These are phyloP conservation scores for Masticophis lateralis DNA, from an alignment of 2,797 vertebrate species.

Conservation along the genomic window DNA sequence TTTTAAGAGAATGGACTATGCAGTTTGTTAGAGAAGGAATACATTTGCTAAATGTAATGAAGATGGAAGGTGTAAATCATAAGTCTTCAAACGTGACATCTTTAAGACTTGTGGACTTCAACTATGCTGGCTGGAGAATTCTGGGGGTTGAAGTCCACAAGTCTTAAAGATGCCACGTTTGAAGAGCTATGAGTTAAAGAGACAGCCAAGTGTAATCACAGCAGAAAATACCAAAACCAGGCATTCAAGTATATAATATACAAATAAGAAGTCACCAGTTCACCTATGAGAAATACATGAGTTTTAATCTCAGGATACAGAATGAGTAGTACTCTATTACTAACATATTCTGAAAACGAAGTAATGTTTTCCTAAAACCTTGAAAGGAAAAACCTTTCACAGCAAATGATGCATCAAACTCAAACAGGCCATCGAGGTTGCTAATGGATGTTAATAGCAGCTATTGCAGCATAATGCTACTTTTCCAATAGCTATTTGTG, in stretches of 20 bases:
- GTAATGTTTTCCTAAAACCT: conserved; percentile 70
- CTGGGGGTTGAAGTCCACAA: too few species aligned
- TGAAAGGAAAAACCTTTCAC: conserved; percentile 71
- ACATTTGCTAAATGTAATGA: background rate
- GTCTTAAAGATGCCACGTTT: too few species aligned
- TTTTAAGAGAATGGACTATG: background rate
- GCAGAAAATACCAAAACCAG: background rate
- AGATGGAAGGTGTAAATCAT: background rate
- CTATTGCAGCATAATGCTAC: conserved; percentile 80
- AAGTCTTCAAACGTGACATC: too few species aligned
- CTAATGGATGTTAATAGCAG: conserved; percentile 85
- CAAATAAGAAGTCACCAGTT: conserved; percentile 28
- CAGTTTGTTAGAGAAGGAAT: background rate
- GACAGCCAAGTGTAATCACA: background rate
- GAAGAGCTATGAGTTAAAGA: background rate
- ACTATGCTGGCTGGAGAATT: too few species aligned
- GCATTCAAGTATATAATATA: background rate
- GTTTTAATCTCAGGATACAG: conserved; percentile 56
- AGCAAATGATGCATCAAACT: conserved; percentile 83
- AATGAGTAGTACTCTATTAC: conserved; percentile 60
- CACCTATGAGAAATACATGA: conserved; percentile 24
- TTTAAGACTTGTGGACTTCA: too few species aligned
- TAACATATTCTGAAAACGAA: conserved; percentile 65
- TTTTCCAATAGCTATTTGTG: conserved; percentile 84
- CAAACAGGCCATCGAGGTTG: conserved; percentile 80